These are phyloP conservation scores for Schizopygopsis malacanthus DNA, from an alignment of 2,797 vertebrate species.

Conservation along the genomic window DNA sequence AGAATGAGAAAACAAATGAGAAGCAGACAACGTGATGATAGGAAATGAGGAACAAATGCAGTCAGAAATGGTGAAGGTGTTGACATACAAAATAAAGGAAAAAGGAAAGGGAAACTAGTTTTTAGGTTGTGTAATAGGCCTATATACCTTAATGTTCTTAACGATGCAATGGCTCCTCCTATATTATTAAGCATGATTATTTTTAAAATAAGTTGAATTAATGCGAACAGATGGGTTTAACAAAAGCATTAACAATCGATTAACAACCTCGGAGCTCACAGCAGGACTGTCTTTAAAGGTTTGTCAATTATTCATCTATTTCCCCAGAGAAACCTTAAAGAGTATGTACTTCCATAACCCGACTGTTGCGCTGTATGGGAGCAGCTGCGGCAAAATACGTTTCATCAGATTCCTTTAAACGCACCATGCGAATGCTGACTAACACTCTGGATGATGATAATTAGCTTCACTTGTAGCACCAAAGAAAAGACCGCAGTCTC, in stretches of 20 bases:
- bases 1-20: too few species aligned
- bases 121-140: too few species aligned
- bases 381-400: constrained; percentile 29
- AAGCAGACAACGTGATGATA: too few species aligned
- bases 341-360: not conserved
- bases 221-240: not conserved
- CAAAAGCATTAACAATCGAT: not conserved
- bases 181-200: not conserved
- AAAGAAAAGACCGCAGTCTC: constrained; percentile 35
- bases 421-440: constrained; percentile 46
- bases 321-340: not conserved
- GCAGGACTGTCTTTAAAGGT: not conserved
- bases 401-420: constrained; percentile 40
- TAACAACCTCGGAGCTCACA: not conserved
- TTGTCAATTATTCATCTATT: not conserved
- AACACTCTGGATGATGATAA: constrained; percentile 38
- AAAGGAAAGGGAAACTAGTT: too few species aligned
- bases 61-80: too few species aligned
- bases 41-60: too few species aligned
- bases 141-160: too few species aligned
- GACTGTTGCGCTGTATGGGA: not conserved
- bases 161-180: too few species aligned
- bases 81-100: too few species aligned
- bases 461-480: constrained; percentile 46
- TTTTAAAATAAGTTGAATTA: not conserved